Evolutionary conservation across 1,140 invertebrate genomes (phyloP), one percentile per base, ranked within the genome.

Genomic region (Trichoplusia ni): DNA sequence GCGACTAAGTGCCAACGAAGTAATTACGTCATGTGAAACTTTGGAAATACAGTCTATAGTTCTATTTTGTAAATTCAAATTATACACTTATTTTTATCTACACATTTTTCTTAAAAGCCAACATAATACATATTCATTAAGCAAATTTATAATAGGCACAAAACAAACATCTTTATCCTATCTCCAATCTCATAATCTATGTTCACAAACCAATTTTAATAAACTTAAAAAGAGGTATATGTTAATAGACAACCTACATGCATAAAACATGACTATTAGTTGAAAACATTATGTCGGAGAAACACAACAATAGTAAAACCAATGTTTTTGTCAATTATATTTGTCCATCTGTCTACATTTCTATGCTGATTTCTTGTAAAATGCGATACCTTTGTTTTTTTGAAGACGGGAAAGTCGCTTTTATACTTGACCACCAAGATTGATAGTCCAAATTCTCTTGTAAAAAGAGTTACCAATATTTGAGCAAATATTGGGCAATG

Each of bases 181-280:
- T 47, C 44, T 27, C 1, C 16, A n/a, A 14, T 8, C 29, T 13
- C 21, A 6, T 13, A 31, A 23, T 47, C 25, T 29, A 29, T 29
- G 23, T 14, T 14, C 7, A 27, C 14, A 11, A 51, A 27, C 35
- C 53, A 56, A 56, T 56, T 56, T 25, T 56, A 56, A 56, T 56
- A 38, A 58, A 65, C 23, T 59, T 37, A 42, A 64, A 49, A 16
- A 59, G 54, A 13, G 35, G 38, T 68, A 62, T 73, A 73, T 73
- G 69, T 21, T 61, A 71, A 71, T 71, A 35, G 14, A 16, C 59
- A 67, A 51, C 69, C 69, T 67, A 67, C 38, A 67, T 67, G 49
- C 60, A 63, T 64, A 59, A 71, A 64, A 56, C 53, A 56, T 56
- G 53, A 33, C 8, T 33, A 51, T 51, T 33, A 51, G 18, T 33